Evolutionary conservation across 2,888 invertebrate genomes (phyloP).

Genomic region (Cheilosia vulpina): DNA sequence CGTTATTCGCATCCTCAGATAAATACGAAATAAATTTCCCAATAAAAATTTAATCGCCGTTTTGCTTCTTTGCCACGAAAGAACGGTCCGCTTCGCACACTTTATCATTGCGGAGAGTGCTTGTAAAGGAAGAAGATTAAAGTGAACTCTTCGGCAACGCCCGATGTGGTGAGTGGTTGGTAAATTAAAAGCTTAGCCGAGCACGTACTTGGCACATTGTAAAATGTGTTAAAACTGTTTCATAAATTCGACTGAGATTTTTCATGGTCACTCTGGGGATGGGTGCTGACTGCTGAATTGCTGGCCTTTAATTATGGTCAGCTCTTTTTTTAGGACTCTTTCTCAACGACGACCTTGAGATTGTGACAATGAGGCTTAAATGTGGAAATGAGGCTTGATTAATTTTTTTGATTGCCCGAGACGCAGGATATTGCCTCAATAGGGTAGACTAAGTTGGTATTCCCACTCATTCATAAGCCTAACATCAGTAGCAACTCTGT

Average conservation of each 20-base stretch:
- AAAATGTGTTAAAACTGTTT: constrained; percentile 59
- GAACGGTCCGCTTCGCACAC: constrained; percentile 9
- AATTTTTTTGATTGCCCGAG: too few species aligned
- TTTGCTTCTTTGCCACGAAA: constrained; percentile 55
- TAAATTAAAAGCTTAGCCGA: constrained; percentile 60
- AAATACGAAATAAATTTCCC: constrained; percentile 72
- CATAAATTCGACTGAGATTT: constrained; percentile 44
- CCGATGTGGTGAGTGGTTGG: constrained; percentile 39
- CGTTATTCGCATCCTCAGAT: constrained; percentile 69
- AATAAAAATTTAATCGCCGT: constrained; percentile 71
- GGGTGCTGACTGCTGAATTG: constrained; percentile 33
- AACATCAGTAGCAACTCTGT: too few species aligned
- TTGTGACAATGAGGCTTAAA: too few species aligned
- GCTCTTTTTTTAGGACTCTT: constrained; percentile 27
- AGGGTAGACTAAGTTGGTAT: too few species aligned
- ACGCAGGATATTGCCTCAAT: too few species aligned
- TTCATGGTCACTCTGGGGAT: background rate
- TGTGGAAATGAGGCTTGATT: too few species aligned
- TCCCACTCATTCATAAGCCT: too few species aligned
- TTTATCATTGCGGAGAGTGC: background rate
- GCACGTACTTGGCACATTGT: constrained; percentile 72
- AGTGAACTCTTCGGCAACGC: constrained; percentile 6
- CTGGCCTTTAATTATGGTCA: constrained; percentile 53
- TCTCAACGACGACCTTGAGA: constrained; percentile 12
- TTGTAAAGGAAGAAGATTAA: constrained; percentile 23